A percentile compares a stretch with the other conserved stretches of the same genome.
Conservation (phyloP, 1,140 invertebrate genomes). For the Trichonephila inaurata region DNA sequence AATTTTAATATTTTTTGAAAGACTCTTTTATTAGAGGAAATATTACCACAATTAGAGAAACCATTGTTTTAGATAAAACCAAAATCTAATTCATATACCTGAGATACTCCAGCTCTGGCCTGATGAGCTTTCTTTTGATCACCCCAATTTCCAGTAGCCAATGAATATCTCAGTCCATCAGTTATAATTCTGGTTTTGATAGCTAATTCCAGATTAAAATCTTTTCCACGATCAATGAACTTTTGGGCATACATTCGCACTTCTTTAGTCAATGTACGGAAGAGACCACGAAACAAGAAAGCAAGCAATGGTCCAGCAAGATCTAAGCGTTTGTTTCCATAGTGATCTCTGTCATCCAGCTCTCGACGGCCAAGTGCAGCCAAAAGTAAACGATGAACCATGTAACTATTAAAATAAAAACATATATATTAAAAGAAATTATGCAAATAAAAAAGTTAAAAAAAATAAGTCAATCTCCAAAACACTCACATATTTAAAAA, state of each 20-base stretch:
- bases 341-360: constrained; percentile 99
- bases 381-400: constrained; percentile 97
- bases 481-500: no score
- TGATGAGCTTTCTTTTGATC: constrained; percentile 99
- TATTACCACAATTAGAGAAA: no score
- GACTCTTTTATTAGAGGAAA: no score
- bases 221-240: constrained; percentile 98
- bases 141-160: constrained; percentile 99
- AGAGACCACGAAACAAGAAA: constrained; percentile 83
- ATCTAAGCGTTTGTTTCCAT: constrained; percentile 98
- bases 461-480: no score
- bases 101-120: constrained; percentile 94
- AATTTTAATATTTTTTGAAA: no score
- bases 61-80: not conserved
- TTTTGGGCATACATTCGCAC: constrained; percentile 99
- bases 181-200: constrained; percentile 99
- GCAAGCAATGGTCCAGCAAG: constrained; percentile 97
- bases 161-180: constrained; percentile 97
- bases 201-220: constrained; percentile 98
- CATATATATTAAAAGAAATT: not conserved
- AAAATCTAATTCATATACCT: constrained; percentile 81
- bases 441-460: no score
- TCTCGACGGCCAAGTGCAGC: constrained; percentile 97
- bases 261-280: constrained; percentile 96
- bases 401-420: constrained; percentile 85